Conservation (phyloP, 2,888 invertebrate species). For the Eilema caniola region DNA sequence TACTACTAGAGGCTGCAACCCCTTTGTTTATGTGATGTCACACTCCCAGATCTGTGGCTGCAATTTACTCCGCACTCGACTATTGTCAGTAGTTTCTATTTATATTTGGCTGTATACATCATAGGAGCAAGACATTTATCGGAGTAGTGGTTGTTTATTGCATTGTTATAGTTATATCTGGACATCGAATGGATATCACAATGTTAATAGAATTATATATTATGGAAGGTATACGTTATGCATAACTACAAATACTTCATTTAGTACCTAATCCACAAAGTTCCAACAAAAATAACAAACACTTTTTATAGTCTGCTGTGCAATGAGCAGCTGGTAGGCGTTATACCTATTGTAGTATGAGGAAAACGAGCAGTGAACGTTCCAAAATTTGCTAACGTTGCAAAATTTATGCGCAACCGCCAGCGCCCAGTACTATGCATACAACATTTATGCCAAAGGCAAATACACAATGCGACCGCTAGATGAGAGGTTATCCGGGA, state of each 20-base stretch:
- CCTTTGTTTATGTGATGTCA: conserved; percentile 24
- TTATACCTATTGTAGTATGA: conserved; percentile 28
- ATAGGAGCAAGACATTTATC: too few species aligned
- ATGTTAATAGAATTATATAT: not conserved
- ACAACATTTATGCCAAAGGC: conserved; percentile 54
- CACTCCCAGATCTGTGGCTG: conserved; percentile 15
- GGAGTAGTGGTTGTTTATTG: too few species aligned
- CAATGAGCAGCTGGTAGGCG: conserved; percentile 45
- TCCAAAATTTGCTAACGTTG: conserved; percentile 28
- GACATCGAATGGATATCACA: too few species aligned
- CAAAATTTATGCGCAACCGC: conserved; percentile 47
- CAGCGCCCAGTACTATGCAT: conserved; percentile 34
- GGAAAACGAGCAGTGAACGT: conserved; percentile 35
- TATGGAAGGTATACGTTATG: not conserved
- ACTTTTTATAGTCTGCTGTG: conserved; percentile 29
- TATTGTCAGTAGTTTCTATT: conserved; percentile 1
- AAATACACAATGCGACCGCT: conserved; percentile 45
- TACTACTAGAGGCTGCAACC: conserved; percentile 36
- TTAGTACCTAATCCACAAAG: not conserved
- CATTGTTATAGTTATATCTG: too few species aligned
- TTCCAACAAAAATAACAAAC: conserved; percentile 33
- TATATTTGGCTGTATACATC: too few species aligned
- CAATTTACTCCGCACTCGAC: conserved; percentile 5
- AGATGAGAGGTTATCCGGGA: conserved; percentile 39
- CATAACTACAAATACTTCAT: not conserved